Evolutionary conservation across 2,797 vertebrate species (phyloP).

Genomic region (Sebastes diaconus): DNA sequence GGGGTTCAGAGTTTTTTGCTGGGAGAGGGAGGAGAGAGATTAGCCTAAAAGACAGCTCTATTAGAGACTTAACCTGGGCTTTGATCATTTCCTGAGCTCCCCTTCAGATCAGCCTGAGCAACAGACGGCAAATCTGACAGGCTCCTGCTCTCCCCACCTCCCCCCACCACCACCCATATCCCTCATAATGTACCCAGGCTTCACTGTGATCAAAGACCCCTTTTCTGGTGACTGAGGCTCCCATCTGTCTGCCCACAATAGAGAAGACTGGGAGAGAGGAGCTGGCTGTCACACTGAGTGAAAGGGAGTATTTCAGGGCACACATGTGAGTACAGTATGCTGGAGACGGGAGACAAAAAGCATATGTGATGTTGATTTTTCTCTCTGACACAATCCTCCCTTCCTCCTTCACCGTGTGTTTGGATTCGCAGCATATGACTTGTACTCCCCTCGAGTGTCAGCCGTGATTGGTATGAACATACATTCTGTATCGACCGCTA

Average conservation of each 20-base stretch:
- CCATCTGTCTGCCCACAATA: slow-evolving; percentile 57
- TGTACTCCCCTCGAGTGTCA: slow-evolving; percentile 33
- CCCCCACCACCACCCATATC: slow-evolving; percentile 31
- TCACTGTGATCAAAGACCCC: slow-evolving; percentile 80
- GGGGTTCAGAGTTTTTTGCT: slow-evolving; percentile 56
- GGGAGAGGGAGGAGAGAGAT: slow-evolving; percentile 74
- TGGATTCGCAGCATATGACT: slow-evolving; percentile 35
- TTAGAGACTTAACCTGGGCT: slow-evolving; percentile 85
- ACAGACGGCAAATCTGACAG: slow-evolving; percentile 83
- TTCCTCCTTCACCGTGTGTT: slow-evolving; percentile 6
- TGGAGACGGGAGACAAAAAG: slow-evolving; percentile 41
- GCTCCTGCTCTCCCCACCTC: slow-evolving; percentile 41
- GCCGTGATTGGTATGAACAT: slow-evolving; percentile 27
- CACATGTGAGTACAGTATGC: slow-evolving; percentile 36
- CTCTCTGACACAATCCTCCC: slow-evolving; percentile 31
- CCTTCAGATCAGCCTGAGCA: slow-evolving; percentile 67
- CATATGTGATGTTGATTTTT: slow-evolving; percentile 47
- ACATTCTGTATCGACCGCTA: slow-evolving; percentile 3
- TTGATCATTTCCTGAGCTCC: slow-evolving; percentile 84
- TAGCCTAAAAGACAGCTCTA: slow-evolving; percentile 83
- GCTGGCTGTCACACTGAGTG: slow-evolving; percentile 54
- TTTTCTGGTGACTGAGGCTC: slow-evolving; percentile 61
- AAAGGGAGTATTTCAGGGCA: slow-evolving; percentile 38
- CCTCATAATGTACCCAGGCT: slow-evolving; percentile 62
- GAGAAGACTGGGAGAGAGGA: slow-evolving; percentile 27